phyloP scores from a whole-genome alignment of 2,888 invertebrate genomes.

The Cheilosia pagana region DNA sequence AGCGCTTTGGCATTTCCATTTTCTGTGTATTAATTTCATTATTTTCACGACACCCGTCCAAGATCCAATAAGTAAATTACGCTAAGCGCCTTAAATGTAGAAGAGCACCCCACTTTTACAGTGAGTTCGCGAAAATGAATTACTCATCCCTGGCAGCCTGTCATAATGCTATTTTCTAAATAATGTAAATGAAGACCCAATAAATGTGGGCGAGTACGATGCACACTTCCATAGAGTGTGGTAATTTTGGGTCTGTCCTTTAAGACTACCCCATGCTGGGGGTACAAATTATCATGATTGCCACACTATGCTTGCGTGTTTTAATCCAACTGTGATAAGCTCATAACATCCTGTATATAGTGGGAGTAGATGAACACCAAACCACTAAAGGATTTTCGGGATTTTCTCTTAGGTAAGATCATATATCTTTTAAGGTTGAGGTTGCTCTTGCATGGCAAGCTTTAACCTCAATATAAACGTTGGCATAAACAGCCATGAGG shows the following conservation, averaged over 20 bases:
- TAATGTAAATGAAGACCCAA: constrained; percentile 15
- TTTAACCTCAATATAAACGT: constrained; percentile 15
- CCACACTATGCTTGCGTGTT: constrained; percentile 6
- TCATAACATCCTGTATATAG: background rate
- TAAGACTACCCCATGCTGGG: background rate
- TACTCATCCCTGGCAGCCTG: background rate
- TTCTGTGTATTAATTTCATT: constrained; percentile 4
- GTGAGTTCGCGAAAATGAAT: constrained; percentile 4
- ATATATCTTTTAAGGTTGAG: constrained; percentile 11
- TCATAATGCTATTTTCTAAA: constrained; percentile 26
- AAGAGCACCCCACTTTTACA: background rate
- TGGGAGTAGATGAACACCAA: constrained; percentile 17
- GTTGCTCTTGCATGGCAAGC: constrained; percentile 26
- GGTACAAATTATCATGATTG: constrained; percentile 29
- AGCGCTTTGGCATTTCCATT: background rate
- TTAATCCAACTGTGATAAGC: constrained; percentile 1
- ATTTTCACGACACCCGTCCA: background rate
- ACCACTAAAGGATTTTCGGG: constrained; percentile 44
- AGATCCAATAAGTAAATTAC: constrained; percentile 8
- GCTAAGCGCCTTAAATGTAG: background rate
- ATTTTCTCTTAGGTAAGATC: constrained; percentile 19
- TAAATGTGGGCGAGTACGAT: background rate
- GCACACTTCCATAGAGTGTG: constrained; percentile 5
- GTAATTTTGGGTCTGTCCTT: background rate
- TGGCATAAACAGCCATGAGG: constrained; percentile 8